Conservation (phyloP, 2,113 vertebrate genomes). For the Cephalopterus ornatus region DNA sequence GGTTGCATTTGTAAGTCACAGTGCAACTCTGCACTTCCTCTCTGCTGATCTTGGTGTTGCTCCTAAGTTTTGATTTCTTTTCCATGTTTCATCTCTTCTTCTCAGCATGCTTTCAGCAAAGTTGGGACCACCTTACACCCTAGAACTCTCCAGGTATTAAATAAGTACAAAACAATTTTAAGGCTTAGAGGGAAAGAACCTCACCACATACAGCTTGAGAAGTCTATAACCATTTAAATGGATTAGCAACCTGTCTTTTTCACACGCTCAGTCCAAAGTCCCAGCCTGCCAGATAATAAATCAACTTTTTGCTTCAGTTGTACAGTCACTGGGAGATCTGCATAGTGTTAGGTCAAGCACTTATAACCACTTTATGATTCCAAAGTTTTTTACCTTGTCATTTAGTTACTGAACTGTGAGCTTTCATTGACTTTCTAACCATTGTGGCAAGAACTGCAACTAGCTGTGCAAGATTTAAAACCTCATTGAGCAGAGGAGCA, state of each 20-base stretch:
- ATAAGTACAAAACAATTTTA: not conserved
- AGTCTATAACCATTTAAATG: not conserved
- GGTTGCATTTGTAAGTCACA: not conserved
- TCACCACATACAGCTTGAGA: not conserved
- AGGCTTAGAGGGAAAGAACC: not conserved
- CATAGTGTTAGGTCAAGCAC: conserved; percentile 57
- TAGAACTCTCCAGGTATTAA: not conserved
- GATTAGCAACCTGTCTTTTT: not conserved
- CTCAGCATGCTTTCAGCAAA: not conserved
- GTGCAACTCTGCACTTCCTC: not conserved
- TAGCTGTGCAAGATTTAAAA: conserved; percentile 53
- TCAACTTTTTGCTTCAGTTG: conserved; percentile 41
- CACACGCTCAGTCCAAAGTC: conserved; percentile 1
- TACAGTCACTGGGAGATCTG: conserved; percentile 10
- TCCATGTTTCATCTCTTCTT: not conserved
- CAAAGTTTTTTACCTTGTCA: conserved; percentile 55
- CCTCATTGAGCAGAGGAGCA: conserved; percentile 31
- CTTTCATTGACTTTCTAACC: conserved; percentile 58
- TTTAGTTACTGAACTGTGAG: conserved; percentile 66
- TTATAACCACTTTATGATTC: conserved; percentile 53
- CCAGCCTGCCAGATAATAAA: conserved; percentile 21
- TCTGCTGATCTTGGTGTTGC: not conserved
- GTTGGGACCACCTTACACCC: not conserved
- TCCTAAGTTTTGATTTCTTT: not conserved
- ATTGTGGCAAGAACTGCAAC: conserved; percentile 22